Evolutionary conservation across 2,888 invertebrate species (phyloP).

Genomic region (Pollenia griseotomentosa): DNA sequence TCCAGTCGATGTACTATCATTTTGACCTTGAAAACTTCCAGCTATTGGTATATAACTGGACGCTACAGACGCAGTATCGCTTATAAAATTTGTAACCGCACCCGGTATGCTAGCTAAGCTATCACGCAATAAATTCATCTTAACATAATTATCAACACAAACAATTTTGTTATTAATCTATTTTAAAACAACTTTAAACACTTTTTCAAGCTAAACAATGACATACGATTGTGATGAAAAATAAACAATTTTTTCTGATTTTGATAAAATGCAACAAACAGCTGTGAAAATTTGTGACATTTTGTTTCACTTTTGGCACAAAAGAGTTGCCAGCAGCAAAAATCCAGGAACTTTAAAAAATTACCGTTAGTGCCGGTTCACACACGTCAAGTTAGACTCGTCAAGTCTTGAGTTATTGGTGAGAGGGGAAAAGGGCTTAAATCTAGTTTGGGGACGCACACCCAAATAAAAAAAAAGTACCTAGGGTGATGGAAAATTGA

Average conservation of each 20-base stretch:
- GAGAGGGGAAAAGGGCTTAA: too few relatives aligned
- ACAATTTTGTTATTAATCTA: not conserved
- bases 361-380: too few relatives aligned
- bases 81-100: constrained; percentile 79
- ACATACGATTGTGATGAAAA: not conserved
- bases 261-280: not conserved
- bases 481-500: too few relatives aligned
- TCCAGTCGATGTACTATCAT: constrained; percentile 67
- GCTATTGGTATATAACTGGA: constrained; percentile 67
- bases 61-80: constrained; percentile 79
- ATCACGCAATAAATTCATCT: constrained; percentile 82
- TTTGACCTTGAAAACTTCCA: constrained; percentile 69
- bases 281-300: not conserved
- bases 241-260: constrained; percentile 16
- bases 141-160: constrained; percentile 72
- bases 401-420: too few relatives aligned
- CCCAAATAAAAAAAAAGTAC: too few relatives aligned
- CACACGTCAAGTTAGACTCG: too few relatives aligned
- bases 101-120: constrained; percentile 80
- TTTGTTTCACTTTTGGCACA: too few relatives aligned
- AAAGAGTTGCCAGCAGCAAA: too few relatives aligned
- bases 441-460: too few relatives aligned
- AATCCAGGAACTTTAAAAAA: too few relatives aligned
- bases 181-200: constrained; percentile 4
- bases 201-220: constrained; percentile 18